These are phyloP conservation scores for Pachypeltis micranthus DNA, from an alignment of 1,140 invertebrate species.

Conservation along the genomic window DNA sequence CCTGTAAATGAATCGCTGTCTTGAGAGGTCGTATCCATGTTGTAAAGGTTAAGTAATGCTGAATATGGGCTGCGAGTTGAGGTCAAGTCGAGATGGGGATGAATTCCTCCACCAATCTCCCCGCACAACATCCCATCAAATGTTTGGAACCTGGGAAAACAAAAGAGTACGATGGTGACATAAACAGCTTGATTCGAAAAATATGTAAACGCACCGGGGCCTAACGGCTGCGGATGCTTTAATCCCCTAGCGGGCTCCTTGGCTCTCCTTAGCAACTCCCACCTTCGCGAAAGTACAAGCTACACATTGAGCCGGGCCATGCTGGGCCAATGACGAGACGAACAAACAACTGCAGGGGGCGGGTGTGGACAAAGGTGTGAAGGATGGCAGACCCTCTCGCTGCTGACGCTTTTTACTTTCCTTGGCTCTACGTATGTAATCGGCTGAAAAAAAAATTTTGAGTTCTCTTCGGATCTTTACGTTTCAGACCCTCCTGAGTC, in stretches of 20 bases:
- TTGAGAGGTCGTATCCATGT: constrained; percentile 28
- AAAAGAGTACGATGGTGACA: neutral
- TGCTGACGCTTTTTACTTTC: too few species aligned
- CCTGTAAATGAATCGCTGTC: constrained; percentile 30
- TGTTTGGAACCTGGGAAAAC: neutral
- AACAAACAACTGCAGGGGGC: too few species aligned
- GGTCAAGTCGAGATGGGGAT: constrained; percentile 15
- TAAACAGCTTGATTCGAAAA: neutral
- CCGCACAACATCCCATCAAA: constrained; percentile 31
- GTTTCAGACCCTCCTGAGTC: too few species aligned
- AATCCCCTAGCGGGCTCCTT: too few species aligned
- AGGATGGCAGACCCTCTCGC: too few species aligned
- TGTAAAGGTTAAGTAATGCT: constrained; percentile 27
- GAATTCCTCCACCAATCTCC: constrained; percentile 21
- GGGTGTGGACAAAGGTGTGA: too few species aligned
- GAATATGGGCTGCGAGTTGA: constrained; percentile 29
- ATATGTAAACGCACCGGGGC: neutral
- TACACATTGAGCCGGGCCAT: neutral
- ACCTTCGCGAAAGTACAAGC: neutral
- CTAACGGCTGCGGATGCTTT: too few species aligned
- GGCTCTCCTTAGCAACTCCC: neutral
- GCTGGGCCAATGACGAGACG: too few species aligned
- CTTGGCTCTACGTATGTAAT: too few species aligned
- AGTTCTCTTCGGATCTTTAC: too few species aligned
- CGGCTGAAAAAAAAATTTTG: too few species aligned